Base-by-base conservation (phyloP, 2,113 vertebrate genomes). In the Cygnus atratus region DNA sequence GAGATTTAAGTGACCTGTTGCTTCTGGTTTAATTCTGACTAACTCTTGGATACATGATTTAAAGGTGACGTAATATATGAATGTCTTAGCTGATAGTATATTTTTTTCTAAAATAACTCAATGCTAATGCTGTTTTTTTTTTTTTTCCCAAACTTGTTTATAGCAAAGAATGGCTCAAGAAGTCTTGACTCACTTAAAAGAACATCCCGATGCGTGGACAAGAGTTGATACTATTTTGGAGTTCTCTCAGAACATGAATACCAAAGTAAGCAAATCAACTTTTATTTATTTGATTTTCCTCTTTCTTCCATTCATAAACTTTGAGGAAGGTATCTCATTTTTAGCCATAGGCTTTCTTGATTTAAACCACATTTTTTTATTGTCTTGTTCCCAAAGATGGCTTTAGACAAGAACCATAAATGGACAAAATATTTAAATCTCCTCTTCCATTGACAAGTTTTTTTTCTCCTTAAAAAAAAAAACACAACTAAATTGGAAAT, bases 201-300 rank as follows among this genome's bases (percentile, higher is more conserved):
- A 99, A 88, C 99, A 99, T 95, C 99, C 99, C 80, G 99, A 99
- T 96, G 99, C 99, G 0, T 99, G 99, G 99, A 99, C 99, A 77
- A 98, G 99, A 98, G 99, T 99, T 41, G 99, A 99, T 98, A 99
- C 99, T 96, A 99, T 99, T 97, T 97, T 99, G 98, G 99, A 99
- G 97, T 99, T 99, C 97, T 99, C 99, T 67, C 99, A 99, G 98
- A 99, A 99, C 97, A 99, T 99, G 99, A 99, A 99, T 97, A 99
- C 99, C 92, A 99, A 99, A 98, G 99, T 99, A 99, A 97, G 98
- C 94, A 81, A 91, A 90, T 94, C 31, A 91, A 97, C 96, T 96
- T 97, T 94, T 97, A 95, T 92, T 96, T 70, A 93, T 92, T 93
- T 93, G 62, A 84, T 94, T 96, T 97, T 97, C 92, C 80, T 94